Percentiles rank a stretch among this genome's conserved stretches.
These are phyloP conservation scores for Thymelicus sylvestris DNA, from an alignment of 2,888 invertebrate species.

Conservation along the genomic window DNA sequence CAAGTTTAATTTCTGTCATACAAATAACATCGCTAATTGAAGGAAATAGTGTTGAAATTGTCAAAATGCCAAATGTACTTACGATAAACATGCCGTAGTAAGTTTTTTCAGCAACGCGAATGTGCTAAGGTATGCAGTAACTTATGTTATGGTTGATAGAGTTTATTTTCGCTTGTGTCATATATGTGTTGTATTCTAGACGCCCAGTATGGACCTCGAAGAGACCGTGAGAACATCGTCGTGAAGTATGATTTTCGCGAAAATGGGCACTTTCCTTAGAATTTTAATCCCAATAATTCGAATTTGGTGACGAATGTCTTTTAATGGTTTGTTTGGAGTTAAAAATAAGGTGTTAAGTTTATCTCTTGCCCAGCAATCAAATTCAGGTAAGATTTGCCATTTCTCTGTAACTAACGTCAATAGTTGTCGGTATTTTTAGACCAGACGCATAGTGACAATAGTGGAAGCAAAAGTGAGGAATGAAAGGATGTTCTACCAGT, in stretches of 20 bases:
- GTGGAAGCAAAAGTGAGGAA: too few species aligned
- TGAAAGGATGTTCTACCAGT: too few species aligned
- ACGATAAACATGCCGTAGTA: neutral
- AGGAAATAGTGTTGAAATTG: neutral
- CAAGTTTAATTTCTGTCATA: neutral
- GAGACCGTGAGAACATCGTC: slow-evolving; percentile 8
- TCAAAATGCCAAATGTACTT: neutral
- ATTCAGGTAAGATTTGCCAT: neutral
- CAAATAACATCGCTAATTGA: neutral
- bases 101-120: neutral
- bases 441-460: too few species aligned
- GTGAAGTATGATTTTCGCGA: slow-evolving; percentile 20
- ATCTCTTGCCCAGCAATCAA: neutral
- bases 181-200: slow-evolving; percentile 7
- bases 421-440: neutral
- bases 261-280: slow-evolving; percentile 13
- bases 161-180: slow-evolving; percentile 8
- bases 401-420: neutral
- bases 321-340: neutral
- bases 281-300: slow-evolving; percentile 11
- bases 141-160: neutral
- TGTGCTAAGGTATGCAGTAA: slow-evolving; percentile 1
- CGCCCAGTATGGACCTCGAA: slow-evolving; percentile 15
- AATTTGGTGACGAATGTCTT: slow-evolving; percentile 32
- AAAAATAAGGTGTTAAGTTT: neutral